A percentile compares a stretch with the other conserved stretches of the same genome.
phyloP scores from a whole-genome alignment of 2,113 vertebrate genomes.

The Clinocottus analis region DNA sequence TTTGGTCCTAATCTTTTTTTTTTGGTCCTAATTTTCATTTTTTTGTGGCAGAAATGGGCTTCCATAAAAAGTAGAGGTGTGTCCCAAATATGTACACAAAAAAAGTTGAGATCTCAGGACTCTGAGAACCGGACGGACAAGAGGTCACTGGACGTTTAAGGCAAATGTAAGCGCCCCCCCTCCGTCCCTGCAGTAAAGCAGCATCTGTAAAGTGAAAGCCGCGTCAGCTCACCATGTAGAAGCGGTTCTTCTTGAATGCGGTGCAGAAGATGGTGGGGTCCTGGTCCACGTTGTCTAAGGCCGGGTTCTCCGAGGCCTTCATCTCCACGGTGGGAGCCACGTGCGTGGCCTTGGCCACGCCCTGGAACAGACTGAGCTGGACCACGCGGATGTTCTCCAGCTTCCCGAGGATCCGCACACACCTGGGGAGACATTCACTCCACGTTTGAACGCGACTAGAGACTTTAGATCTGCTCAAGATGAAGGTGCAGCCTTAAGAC shows the following conservation, averaged over 20 bases:
- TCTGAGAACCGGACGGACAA: too few species aligned
- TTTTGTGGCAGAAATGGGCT: too few species aligned
- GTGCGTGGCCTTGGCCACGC: slow-evolving; percentile 88
- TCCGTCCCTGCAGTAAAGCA: too few species aligned
- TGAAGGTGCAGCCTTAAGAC: too few species aligned
- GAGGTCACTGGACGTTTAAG: too few species aligned
- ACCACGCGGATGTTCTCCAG: slow-evolving; percentile 97
- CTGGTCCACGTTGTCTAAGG: slow-evolving; percentile 89
- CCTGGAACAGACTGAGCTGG: slow-evolving; percentile 94
- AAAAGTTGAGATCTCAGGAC: too few species aligned
- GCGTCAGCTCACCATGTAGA: slow-evolving; percentile 90
- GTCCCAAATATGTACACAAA: too few species aligned
- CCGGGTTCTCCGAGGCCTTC: slow-evolving; percentile 98
- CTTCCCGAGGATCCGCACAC: slow-evolving; percentile 96
- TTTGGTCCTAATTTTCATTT: too few species aligned
- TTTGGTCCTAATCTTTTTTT: too few species aligned
- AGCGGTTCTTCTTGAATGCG: slow-evolving; percentile 98
- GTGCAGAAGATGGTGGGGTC: slow-evolving; percentile 97
- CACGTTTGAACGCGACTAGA: background rate
- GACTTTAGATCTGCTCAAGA: background rate
- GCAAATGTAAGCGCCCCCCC: too few species aligned
- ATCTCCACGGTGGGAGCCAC: slow-evolving; percentile 96
- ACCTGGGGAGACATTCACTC: slow-evolving; percentile 78
- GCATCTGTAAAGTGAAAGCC: too few species aligned
- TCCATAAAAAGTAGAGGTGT: too few species aligned